Base-by-base conservation (phyloP, 2,113 vertebrate genomes). In the Xenopus borealis region DNA sequence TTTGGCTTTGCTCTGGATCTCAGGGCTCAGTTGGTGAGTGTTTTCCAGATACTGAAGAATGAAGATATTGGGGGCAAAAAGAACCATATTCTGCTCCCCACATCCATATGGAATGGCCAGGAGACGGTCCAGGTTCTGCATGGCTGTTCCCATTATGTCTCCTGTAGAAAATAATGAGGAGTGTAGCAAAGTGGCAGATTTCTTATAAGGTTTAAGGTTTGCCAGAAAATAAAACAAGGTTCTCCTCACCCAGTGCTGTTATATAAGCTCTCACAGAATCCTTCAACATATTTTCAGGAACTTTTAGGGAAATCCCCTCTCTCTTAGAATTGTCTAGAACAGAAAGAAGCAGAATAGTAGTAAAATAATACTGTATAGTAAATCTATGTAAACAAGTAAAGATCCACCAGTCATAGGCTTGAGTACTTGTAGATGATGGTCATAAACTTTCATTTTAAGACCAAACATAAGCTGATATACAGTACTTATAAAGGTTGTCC, bases 61-160 rank as follows among this genome's bases (percentile, higher is more conserved):
- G 80, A 94, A 96, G 80, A 97, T 91, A 10, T 95, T 95, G 58
- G 95, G 93, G 63, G 93, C 90, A 69, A 97, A 91, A 9, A 91
- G 89, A 10, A 90, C 89, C 91, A 92, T 90, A 74, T 97, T 98
- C 86, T 96, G 93, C 77, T 98, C 95, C 7, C 95, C 95, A 78
- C 94, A 96, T 64, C 94, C 94, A 45, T 89, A 91, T 0, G 95
- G 94, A 93, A 97, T 94, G 79, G 19, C 65, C 40, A 96, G 89
- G 69, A 97, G 89, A 14, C 86, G 84, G 3, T 91, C 85, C 80
- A 91, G 85, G 81, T 95, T 94, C 72, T 85, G 79, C 82, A 96
- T 81, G 17, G 90, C 92, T 62, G 92, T 89, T 10, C 92, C 92
- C 81, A 97, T 65, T 74, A 96, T 85, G 55, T 97, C 94, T 53